Evolutionary conservation across 1,140 invertebrate species (phyloP).

Genomic region (Drosophila pectinifera): DNA sequence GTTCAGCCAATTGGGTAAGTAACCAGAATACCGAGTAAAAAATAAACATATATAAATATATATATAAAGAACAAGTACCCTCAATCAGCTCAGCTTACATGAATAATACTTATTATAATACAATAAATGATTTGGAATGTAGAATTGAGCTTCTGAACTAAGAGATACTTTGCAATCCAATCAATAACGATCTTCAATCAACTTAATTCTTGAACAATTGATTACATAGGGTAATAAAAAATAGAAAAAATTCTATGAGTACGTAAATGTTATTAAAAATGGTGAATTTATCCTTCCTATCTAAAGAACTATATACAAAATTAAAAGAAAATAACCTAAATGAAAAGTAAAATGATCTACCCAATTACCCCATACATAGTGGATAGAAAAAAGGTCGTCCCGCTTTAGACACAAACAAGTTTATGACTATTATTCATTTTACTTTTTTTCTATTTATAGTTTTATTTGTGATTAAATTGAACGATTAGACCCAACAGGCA

Average conservation of each 20-base stretch:
- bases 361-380: not conserved
- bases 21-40: slow-evolving; percentile 12
- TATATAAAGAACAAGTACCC: slow-evolving; percentile 8
- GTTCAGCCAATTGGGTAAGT: slow-evolving; percentile 34
- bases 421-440: slow-evolving; percentile 57
- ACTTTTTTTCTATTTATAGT: slow-evolving; percentile 68
- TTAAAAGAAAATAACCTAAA: not conserved
- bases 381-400: slow-evolving; percentile 44
- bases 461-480: slow-evolving; percentile 45
- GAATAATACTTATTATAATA: slow-evolving; percentile 33
- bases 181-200: not conserved
- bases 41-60: not conserved
- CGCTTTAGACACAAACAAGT: slow-evolving; percentile 59
- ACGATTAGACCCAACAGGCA: slow-evolving; percentile 37
- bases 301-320: not conserved
- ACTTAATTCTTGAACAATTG: not conserved
- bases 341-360: not conserved
- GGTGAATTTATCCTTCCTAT: too few relatives aligned
- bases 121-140: slow-evolving; percentile 1
- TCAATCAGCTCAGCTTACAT: slow-evolving; percentile 25
- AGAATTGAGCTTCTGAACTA: not conserved
- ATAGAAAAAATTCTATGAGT: too few relatives aligned
- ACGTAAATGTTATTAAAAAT: not conserved
- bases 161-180: not conserved
- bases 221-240: not conserved